Percentiles rank a stretch among this genome's conserved stretches.
Conservation (phyloP, 1,140 invertebrate species). For the Spodoptera litura region DNA sequence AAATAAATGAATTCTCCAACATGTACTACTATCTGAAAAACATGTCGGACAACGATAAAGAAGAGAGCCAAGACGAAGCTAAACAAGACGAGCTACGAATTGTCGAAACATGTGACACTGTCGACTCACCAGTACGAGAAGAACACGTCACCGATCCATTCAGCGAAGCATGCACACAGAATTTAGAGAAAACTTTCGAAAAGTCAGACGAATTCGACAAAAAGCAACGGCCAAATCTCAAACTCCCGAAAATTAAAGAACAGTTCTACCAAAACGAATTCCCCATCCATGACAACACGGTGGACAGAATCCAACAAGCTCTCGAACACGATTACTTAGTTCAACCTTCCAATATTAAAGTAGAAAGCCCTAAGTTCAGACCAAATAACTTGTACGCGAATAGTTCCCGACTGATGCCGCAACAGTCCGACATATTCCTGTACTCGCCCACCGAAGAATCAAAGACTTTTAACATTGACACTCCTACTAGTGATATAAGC, state of each 20-base stretch:
- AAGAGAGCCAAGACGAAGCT: conserved; percentile 69
- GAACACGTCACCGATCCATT: conserved; percentile 75
- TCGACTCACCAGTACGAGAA: conserved; percentile 67
- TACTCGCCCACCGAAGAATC: conserved; percentile 82
- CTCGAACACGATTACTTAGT: conserved; percentile 87
- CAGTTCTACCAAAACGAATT: conserved; percentile 83
- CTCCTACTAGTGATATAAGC: conserved; percentile 82
- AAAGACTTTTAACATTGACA: conserved; percentile 79
- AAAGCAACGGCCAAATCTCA: conserved; percentile 70
- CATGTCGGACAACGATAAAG: conserved; percentile 87
- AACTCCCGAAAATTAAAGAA: conserved; percentile 76
- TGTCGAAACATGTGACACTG: conserved; percentile 74
- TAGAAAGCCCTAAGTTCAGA: conserved; percentile 81
- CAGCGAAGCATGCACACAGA: conserved; percentile 83
- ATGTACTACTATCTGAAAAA: conserved; percentile 94
- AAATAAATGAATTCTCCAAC: conserved; percentile 92
- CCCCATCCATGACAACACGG: conserved; percentile 65
- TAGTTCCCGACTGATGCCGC: conserved; percentile 78
- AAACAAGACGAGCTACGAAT: conserved; percentile 71
- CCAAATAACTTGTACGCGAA: conserved; percentile 82
- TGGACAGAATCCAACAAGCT: conserved; percentile 81
- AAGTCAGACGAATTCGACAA: conserved; percentile 60
- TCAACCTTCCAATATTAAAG: conserved; percentile 88
- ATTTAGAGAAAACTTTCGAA: conserved; percentile 75
- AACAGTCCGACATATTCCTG: conserved; percentile 77